These are phyloP conservation scores for honey bee (Apis mellifera) DNA, from an alignment of 1,140 invertebrate genomes.

Conservation along the genomic window Amel_HAv3.1 CM009938.2:3111501-3112000, in stretches of 20 bases:
- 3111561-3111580: too few relatives aligned
- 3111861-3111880: constrained; percentile 69
- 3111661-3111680: constrained; percentile 7
- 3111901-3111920: constrained; percentile 61
- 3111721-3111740: not conserved
- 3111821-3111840: constrained; percentile 66
- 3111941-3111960: not conserved
- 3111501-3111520: not conserved
- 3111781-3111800: not conserved
- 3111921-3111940: not conserved
- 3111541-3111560: too few relatives aligned
- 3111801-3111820: not conserved
- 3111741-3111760: not conserved
- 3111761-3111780: not conserved
- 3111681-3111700: not conserved
- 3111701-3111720: not conserved
- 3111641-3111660: too few relatives aligned
- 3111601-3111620: too few relatives aligned
- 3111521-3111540: not conserved
- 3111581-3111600: too few relatives aligned
- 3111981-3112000: not conserved
- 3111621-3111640: too few relatives aligned
- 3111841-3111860: constrained; percentile 69
- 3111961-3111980: not conserved
- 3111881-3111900: constrained; percentile 61